phyloP scores from a whole-genome alignment of 2,888 invertebrate species.

The Ormyrus labotus region DNA sequence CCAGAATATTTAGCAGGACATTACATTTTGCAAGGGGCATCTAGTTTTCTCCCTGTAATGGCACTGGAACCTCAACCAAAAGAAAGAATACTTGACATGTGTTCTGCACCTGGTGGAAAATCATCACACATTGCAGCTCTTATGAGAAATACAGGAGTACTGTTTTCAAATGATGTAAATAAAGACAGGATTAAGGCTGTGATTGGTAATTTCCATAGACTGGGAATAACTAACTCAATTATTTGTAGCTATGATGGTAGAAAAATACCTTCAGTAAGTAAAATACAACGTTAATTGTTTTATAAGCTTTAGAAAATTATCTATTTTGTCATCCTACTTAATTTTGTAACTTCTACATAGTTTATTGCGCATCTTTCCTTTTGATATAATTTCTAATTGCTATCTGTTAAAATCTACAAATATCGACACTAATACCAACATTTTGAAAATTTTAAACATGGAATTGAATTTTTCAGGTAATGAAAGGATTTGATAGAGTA shows the following conservation, averaged over 20 bases:
- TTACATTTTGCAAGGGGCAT: conserved; percentile 97
- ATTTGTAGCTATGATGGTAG: conserved; percentile 94
- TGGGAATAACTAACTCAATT: conserved; percentile 96
- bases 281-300: not conserved
- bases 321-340: conserved; percentile 18
- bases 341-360: not conserved
- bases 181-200: conserved; percentile 93
- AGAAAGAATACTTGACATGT: conserved; percentile 96
- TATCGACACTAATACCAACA: not conserved
- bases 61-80: conserved; percentile 97
- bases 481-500: conserved; percentile 96
- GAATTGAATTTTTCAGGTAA: conserved; percentile 77
- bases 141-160: conserved; percentile 98
- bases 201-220: conserved; percentile 96
- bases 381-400: not conserved
- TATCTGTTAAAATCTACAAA: not conserved
- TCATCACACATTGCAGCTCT: conserved; percentile 97
- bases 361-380: not conserved
- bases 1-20: conserved; percentile 99
- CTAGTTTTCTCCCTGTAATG: conserved; percentile 98
- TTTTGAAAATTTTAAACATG: not conserved
- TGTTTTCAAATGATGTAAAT: conserved; percentile 97
- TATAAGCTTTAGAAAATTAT: conserved; percentile 17
- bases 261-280: conserved; percentile 82
- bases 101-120: conserved; percentile 99